These are phyloP conservation scores for Eutrigla gurnardus DNA, from an alignment of 2,797 vertebrate genomes.

Conservation along the genomic window DNA sequence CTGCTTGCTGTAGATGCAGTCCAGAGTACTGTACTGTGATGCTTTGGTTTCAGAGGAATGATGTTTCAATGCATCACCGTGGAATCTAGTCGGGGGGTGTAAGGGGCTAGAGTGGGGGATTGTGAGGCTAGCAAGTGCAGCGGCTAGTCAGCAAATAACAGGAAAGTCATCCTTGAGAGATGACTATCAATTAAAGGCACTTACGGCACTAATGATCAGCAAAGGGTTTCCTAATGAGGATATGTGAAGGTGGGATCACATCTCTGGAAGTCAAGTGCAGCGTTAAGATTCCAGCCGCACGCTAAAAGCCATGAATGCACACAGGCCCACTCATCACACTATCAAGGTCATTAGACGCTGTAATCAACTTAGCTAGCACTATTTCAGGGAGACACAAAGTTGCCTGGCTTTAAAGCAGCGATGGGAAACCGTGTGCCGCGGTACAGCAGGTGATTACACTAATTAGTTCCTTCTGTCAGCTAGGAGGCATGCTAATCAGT, in stretches of 20 bases:
- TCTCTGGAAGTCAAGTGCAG: conserved; percentile 75
- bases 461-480: conserved; percentile 78
- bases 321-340: conserved; percentile 62
- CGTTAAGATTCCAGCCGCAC: conserved; percentile 70
- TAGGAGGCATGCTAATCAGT: conserved; percentile 74
- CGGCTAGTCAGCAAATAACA: conserved; percentile 79
- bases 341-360: conserved; percentile 78
- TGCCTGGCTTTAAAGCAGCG: conserved; percentile 60
- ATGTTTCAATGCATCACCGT: conserved; percentile 47
- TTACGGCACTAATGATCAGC: conserved; percentile 84
- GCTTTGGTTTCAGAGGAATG: conserved; percentile 47
- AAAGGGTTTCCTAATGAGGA: conserved; percentile 83
- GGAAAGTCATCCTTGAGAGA: conserved; percentile 82
- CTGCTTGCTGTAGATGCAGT: conserved; percentile 8
- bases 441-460: conserved; percentile 74
- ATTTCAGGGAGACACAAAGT: conserved; percentile 68
- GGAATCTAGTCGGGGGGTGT: conserved; percentile 44
- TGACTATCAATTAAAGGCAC: conserved; percentile 86
- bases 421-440: conserved; percentile 51
- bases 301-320: conserved; percentile 70
- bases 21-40: conserved; percentile 1
- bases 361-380: conserved; percentile 69
- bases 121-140: conserved; percentile 70
- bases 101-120: conserved; percentile 61
- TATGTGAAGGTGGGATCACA: conserved; percentile 83